Evolutionary conservation across 2,113 vertebrate genomes (phyloP).

Genomic region (Onychorhynchus coronatus): DNA sequence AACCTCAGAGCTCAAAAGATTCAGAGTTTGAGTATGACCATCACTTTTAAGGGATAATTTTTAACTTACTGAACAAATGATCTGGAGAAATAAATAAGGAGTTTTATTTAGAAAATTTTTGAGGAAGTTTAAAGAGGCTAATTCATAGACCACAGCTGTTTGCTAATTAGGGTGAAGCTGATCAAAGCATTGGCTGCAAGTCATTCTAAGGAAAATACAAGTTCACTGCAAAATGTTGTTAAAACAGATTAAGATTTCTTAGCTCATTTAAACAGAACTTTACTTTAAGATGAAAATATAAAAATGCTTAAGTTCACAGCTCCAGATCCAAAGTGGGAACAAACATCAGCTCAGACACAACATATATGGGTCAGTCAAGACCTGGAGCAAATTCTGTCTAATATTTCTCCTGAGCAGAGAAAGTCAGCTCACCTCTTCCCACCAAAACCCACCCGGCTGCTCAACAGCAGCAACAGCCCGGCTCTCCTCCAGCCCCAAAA

Average conservation of each 20-base stretch:
- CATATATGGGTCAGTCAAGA: background rate
- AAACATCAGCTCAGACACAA: background rate
- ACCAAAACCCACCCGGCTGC: background rate
- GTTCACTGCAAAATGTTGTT: background rate
- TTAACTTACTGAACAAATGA: background rate
- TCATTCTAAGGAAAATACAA: background rate
- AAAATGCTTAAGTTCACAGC: background rate
- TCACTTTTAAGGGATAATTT: background rate
- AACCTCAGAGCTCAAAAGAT: background rate
- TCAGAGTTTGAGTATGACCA: background rate
- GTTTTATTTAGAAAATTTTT: background rate
- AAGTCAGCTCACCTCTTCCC: background rate
- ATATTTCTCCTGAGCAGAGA: accelerated
- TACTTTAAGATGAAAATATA: background rate
- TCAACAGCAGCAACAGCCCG: background rate
- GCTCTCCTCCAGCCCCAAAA: background rate
- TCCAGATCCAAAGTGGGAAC: background rate
- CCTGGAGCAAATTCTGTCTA: accelerated
- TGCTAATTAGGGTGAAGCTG: background rate
- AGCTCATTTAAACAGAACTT: background rate
- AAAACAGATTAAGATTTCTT: background rate
- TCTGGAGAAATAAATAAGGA: background rate
- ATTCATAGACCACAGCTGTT: background rate
- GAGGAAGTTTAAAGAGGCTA: background rate
- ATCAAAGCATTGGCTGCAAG: background rate